Evolutionary conservation across 2,888 invertebrate genomes (phyloP), one percentile per base, ranked within the genome.

Genomic region (Zygothrica quintamaculata): DNA sequence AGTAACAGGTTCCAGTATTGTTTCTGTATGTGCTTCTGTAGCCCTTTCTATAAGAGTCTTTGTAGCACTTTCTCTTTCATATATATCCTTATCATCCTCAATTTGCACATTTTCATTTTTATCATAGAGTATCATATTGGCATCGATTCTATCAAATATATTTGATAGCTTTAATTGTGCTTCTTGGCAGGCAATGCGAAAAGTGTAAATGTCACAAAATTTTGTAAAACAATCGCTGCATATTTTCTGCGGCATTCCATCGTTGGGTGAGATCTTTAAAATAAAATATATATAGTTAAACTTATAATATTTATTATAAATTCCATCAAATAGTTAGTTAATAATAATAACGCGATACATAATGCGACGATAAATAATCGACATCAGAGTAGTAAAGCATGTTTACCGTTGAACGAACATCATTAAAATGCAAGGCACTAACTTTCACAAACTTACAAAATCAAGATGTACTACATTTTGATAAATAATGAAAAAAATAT

Each of bases 141-240:
- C 81, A 74, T 89, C 89, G 65, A 89, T 89, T 77, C 88, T 89
- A 65, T 89, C 89, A 65, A 88, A 89, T 31, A 89, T 86, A 64
- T 88, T 87, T 6, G 76, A 82, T 39, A 89, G 53, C 64, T 81
- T 84, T 9, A 82, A n/a, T 66, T 89, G 89, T 12, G 89, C 89
- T 39, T 88, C 85, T 60, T 87, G 77, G 50, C 89, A 89, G 50
- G 84, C 76, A 11, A 77, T 39, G 2, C 89, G 89, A 74, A 89
- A 89, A 3, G 79, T 78, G 31, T 80, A 77, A 26, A 89, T 74
- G 0, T 86, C 84, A 61, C 87, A 89, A 50, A 89, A 89, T 64
- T 89, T 89, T 4, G 85, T 84, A 66, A 89, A 89, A 52, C 89
- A 89, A 67, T 89, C 89, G 18, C 85, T 79, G 51, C 89, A 89